Percentiles rank a stretch among this genome's conserved stretches.
phyloP scores from a whole-genome alignment of 2,888 invertebrate genomes.

The Lepidonotus clava region DNA sequence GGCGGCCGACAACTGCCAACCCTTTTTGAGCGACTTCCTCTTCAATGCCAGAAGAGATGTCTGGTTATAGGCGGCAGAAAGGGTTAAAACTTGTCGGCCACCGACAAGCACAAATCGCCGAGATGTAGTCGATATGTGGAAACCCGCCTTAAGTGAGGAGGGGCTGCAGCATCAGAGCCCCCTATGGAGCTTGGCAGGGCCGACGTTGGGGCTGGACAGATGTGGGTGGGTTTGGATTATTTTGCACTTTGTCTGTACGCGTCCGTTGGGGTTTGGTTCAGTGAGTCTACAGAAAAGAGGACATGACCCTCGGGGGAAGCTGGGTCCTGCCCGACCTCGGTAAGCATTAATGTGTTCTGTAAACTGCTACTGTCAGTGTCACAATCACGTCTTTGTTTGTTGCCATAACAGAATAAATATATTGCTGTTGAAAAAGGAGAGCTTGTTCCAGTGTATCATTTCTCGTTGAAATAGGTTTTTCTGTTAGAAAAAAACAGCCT shows the following conservation, averaged over 20 bases:
- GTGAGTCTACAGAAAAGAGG: background rate
- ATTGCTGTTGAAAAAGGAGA: constrained; percentile 17
- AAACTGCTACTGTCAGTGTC: constrained; percentile 42
- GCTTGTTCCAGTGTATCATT: background rate
- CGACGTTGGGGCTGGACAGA: too few species aligned
- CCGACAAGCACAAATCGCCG: too few species aligned
- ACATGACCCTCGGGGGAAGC: background rate
- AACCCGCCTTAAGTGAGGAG: too few species aligned
- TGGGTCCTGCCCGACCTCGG: background rate
- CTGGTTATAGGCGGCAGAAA: too few species aligned
- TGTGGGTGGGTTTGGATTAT: background rate
- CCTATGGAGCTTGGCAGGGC: too few species aligned
- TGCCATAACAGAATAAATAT: constrained; percentile 50
- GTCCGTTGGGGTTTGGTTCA: background rate
- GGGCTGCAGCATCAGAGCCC: too few species aligned
- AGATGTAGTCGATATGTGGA: too few species aligned
- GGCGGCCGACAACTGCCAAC: too few species aligned
- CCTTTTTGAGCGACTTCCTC: too few species aligned
- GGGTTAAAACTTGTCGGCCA: too few species aligned
- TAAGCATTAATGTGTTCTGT: constrained; percentile 1
- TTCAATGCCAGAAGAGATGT: too few species aligned
- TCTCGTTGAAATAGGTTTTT: background rate
- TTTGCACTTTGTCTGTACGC: background rate
- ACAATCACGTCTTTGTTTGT: constrained; percentile 34
- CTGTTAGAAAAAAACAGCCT: too few species aligned